phyloP scores from a whole-genome alignment of 2,113 vertebrate genomes.

The Hipposideros armiger region DNA sequence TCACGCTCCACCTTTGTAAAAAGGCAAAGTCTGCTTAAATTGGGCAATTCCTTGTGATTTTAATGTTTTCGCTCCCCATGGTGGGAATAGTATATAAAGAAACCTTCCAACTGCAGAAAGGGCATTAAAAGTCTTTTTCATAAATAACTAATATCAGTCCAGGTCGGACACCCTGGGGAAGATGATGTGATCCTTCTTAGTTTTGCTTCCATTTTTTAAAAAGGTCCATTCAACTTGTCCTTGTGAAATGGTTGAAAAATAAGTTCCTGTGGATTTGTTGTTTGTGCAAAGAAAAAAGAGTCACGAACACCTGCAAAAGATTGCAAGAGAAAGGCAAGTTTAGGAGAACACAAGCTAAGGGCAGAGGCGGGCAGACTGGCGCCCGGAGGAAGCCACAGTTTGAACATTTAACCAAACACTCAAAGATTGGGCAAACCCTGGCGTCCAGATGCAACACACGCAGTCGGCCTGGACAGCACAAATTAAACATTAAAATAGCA shows the following conservation, averaged over 20 bases:
- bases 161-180: constrained; percentile 90
- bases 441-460: constrained; percentile 94
- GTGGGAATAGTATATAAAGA: constrained; percentile 94
- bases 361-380: constrained; percentile 98
- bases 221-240: constrained; percentile 87
- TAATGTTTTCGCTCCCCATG: constrained; percentile 90
- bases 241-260: constrained; percentile 87
- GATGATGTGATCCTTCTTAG: constrained; percentile 90
- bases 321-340: constrained; percentile 95
- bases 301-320: constrained; percentile 99
- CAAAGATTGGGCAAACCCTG: constrained; percentile 95
- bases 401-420: constrained; percentile 98
- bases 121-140: constrained; percentile 96
- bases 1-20: constrained; percentile 97
- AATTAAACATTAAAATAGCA: constrained; percentile 85
- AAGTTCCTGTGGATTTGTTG: constrained; percentile 86
- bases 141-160: constrained; percentile 98
- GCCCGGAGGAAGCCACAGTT: constrained; percentile 98
- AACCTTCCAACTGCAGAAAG: constrained; percentile 97
- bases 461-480: constrained; percentile 75
- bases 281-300: constrained; percentile 86
- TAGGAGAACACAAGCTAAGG: constrained; percentile 94
- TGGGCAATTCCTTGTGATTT: constrained; percentile 90
- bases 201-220: constrained; percentile 77
- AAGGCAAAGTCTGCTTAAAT: constrained; percentile 94